Conservation (phyloP, 2,113 vertebrate genomes). For the Silurus glanis region DNA sequence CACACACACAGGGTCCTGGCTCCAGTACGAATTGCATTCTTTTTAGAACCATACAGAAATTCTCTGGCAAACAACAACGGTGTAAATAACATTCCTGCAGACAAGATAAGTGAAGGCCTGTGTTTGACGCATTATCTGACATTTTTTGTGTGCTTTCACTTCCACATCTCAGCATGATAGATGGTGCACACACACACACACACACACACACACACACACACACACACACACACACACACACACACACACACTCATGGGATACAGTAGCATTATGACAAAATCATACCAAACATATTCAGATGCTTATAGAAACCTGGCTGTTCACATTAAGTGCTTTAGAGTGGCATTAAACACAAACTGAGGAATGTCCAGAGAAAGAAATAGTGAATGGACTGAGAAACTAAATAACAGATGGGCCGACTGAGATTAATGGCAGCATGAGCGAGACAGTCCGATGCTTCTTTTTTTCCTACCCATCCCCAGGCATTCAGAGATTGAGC, state of each 20-base stretch:
- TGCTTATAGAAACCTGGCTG: not conserved
- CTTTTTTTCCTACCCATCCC: too few relatives aligned
- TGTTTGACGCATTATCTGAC: not conserved
- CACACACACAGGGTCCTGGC: not conserved
- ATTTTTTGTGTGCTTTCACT: not conserved
- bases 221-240: not conserved
- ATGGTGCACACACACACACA: not conserved
- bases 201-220: not conserved
- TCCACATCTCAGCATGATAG: not conserved
- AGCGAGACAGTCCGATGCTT: not conserved
- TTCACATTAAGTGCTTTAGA: not conserved
- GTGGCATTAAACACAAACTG: not conserved
- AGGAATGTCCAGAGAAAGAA: not conserved
- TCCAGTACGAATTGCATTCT: constrained; percentile 22
- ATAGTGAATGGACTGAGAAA: not conserved
- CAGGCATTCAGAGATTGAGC: too few relatives aligned
- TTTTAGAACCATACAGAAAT: not conserved
- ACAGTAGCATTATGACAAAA: not conserved
- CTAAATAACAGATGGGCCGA: not conserved
- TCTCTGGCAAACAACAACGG: not conserved
- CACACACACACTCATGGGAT: not conserved
- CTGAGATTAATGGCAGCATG: not conserved
- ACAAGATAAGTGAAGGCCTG: constrained; percentile 13
- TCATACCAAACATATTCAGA: not conserved
- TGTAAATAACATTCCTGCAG: constrained; percentile 37